Evolutionary conservation across 1,140 invertebrate species (phyloP).

Genomic region (Aphelenchoides fujianensis): DNA sequence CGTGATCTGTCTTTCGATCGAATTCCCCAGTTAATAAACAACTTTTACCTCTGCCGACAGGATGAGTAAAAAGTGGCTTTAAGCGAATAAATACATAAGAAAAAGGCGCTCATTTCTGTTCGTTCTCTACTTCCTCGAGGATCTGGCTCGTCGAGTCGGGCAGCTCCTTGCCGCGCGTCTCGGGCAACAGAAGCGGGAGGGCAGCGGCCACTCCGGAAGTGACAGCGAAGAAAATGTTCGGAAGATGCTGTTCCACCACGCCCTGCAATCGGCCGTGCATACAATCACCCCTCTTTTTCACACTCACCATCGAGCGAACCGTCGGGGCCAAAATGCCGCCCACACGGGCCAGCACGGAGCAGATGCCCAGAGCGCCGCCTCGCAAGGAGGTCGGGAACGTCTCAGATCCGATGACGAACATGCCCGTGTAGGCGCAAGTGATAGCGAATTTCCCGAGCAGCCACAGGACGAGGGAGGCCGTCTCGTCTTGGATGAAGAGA

Average conservation of each 20-base stretch:
- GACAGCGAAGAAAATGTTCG: not conserved
- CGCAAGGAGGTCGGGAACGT: conserved; percentile 39
- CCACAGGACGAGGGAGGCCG: conserved; percentile 29
- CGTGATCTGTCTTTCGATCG: no score
- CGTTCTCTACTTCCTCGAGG: no score
- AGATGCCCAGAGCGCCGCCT: conserved; percentile 34
- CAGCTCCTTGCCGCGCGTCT: not conserved
- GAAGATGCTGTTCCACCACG: not conserved
- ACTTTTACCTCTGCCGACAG: no score
- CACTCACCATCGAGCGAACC: not conserved
- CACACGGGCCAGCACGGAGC: not conserved
- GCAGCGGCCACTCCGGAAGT: not conserved
- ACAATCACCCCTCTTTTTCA: not conserved
- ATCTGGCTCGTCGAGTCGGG: not conserved
- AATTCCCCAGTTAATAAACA: no score
- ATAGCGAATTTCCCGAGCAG: conserved; percentile 45
- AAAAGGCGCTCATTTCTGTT: no score
- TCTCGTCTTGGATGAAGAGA: not conserved
- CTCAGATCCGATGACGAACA: conserved; percentile 44
- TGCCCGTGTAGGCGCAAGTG: conserved; percentile 39
- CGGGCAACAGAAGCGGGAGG: not conserved
- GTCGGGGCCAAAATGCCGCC: not conserved
- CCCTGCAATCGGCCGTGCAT: not conserved
- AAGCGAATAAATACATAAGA: no score
- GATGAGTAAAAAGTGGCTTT: no score